Evolutionary conservation across 1,140 invertebrate genomes (phyloP), one percentile per base, ranked within the genome.

Genomic region (Eupristina koningsbergeri): DNA sequence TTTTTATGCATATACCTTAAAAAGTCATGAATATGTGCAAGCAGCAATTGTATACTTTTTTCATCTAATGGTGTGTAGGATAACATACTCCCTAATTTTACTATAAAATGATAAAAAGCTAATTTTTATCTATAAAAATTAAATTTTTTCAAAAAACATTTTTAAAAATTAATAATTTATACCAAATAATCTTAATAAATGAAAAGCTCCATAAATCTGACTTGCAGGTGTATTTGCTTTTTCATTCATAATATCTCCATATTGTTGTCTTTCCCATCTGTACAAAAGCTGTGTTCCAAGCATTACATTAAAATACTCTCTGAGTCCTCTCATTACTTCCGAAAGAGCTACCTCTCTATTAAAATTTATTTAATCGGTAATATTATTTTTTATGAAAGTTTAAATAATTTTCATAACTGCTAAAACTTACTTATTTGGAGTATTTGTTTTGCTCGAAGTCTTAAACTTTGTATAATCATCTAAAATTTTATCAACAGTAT

Each of bases 231-330:
- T 95, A 87, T 97, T 96, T 0, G 95, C 94, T 92, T 97, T 94
- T 86, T 97, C 95, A 87, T 95, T 94, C 83, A 97, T 93, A 76
- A 98, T 95, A 87, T 99, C 97, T 81, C 95, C 95, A 93, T 98
- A 98, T 89, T 99, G 98, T 0, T 96, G 96, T 85, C 98, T 93
- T 93, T 99, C 98, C 93, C 98, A 98, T 93, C 98, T 98, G 89
- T 99, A 99, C 5, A 99, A 92, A 22, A 99, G 92, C 89, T 99
- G 97, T 39, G 97, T 96, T 11, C 98, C 97, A 6, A 99, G 91
- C 92, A 98, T 98, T 0, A 96, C 96, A 93, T 99, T 99, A 88
- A 99, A 99, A 90, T 99, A 99, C 89, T 99, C 97, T 85, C 96
- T 95, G 39, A 99, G 95, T 0, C 98, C 97, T 89, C 96, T 95